Conservation (phyloP, 2,113 vertebrate genomes). For the Psittacus erithacus region DNA sequence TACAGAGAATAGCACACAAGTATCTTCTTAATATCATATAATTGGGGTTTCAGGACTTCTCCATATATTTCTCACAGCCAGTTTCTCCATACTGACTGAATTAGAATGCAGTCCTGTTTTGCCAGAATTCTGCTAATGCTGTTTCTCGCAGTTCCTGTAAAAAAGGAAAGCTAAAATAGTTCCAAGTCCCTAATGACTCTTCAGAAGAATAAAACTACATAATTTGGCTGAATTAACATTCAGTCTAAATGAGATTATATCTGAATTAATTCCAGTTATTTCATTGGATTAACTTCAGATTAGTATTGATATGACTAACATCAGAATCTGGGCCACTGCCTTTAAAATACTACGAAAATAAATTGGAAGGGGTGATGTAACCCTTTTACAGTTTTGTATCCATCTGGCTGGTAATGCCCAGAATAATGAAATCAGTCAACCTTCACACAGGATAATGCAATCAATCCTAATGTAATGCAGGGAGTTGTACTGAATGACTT, state of each 20-base stretch:
- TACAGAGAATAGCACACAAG: not conserved
- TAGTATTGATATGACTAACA: not conserved
- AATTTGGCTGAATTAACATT: slow-evolving; percentile 36
- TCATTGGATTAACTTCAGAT: slow-evolving; percentile 47
- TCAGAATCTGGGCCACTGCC: slow-evolving; percentile 23
- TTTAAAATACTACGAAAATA: slow-evolving; percentile 15
- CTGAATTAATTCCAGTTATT: slow-evolving; percentile 36
- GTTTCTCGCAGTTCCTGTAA: not conserved
- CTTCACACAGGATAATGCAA: slow-evolving; percentile 1
- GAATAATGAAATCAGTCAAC: slow-evolving; percentile 59
- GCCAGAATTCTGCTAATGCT: slow-evolving; percentile 14
- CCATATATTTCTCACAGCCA: not conserved
- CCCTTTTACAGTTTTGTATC: not conserved
- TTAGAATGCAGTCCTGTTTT: not conserved
- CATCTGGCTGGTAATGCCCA: slow-evolving; percentile 46
- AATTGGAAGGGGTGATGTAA: not conserved
- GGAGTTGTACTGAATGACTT: slow-evolving; percentile 2
- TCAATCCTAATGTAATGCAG: not conserved
- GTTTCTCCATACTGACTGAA: not conserved
- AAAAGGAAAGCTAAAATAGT: not conserved
- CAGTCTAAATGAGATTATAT: slow-evolving; percentile 20
- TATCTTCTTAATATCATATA: not conserved
- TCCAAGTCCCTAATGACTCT: slow-evolving; percentile 12
- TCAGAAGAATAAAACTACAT: not conserved
- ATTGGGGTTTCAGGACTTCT: not conserved